These are phyloP conservation scores for Corythoichthys haematopterus DNA, from an alignment of 2,113 vertebrate genomes.

Conservation along the genomic window DNA sequence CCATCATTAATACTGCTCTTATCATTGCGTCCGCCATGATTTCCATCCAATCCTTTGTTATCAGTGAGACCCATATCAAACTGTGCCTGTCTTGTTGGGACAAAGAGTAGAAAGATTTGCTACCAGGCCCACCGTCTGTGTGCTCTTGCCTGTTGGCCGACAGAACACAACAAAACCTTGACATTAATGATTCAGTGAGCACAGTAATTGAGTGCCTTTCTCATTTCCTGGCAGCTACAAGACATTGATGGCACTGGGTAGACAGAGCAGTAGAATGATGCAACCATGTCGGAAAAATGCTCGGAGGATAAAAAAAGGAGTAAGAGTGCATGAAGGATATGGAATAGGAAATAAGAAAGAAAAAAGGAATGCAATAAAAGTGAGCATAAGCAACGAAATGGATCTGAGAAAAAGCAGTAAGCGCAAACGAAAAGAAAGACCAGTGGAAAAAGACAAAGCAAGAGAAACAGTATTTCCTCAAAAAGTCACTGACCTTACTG, in stretches of 20 bases:
- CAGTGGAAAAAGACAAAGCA: too few relatives aligned
- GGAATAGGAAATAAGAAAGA: conserved; percentile 41
- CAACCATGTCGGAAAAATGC: conserved; percentile 24
- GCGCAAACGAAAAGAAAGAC: neutral
- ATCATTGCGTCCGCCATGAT: conserved; percentile 54
- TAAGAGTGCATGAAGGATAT: conserved; percentile 33
- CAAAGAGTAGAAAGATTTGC: conserved; percentile 53
- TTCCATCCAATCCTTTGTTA: conserved; percentile 61
- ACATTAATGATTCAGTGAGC: conserved; percentile 71
- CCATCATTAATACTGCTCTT: conserved; percentile 64
- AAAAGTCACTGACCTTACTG: conserved; percentile 46
- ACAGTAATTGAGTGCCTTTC: conserved; percentile 69
- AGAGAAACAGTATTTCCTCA: conserved; percentile 52
- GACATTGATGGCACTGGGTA: conserved; percentile 45
- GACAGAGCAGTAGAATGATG: conserved; percentile 34
- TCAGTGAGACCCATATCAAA: conserved; percentile 63
- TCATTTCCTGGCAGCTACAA: conserved; percentile 67
- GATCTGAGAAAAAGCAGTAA: conserved; percentile 51
- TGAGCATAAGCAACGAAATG: conserved; percentile 33
- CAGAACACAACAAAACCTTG: conserved; percentile 59
- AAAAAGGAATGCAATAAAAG: conserved; percentile 13
- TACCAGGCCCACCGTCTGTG: conserved; percentile 50
- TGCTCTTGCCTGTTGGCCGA: conserved; percentile 55
- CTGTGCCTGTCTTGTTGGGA: conserved; percentile 60
- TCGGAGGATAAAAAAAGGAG: conserved; percentile 29